Evolutionary conservation across 2,113 vertebrate genomes (phyloP), one percentile per base, ranked within the genome.

Genomic region (Phylloscopus trochiloides): DNA sequence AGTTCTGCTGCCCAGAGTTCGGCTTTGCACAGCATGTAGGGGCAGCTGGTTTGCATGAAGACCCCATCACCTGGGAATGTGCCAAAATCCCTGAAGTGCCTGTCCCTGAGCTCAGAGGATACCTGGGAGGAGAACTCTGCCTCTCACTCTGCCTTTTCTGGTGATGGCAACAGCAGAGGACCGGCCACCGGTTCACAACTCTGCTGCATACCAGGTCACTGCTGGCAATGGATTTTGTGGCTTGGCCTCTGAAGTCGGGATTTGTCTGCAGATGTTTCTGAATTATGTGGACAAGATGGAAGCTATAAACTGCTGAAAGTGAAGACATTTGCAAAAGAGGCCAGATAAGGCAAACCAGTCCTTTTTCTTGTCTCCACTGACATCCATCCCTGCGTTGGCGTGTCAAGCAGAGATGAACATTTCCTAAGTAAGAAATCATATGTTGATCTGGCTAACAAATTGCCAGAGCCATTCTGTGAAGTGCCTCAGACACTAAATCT

Each of bases 151-250:
- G 0, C n/a, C 47, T 76, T 57, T 66, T 19, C 42, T 86, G 67
- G 31, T 1, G 0, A 31, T 16, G 26, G 50, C 72, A 81, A 11
- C 11, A 42, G 34, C 68, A 55, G 50, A 84, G 20, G 10, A 65
- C 20, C 0, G 0, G 28, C 12, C 28, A 5, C 32, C 0, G 0
- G 8, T 51, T 86, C 71, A 43, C 1, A 0, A 9, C 24, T 75
- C 70, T 57, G 66, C 24, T 12, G 1, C 2, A 0, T 59, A 31
- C 25, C 0, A 0, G 15, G 13, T 84, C 68, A 52, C 43, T 52
- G 42, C 66, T 92, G 76, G n/a, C 51, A 78, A 8, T 1, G 14
- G 61, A 65, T 74, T 76, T 73, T 2, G 3, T 80, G 79, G 43
- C 59, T 92, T 93, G 75, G 62, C 63, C 17, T 42, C 73, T 67